Percentiles rank a stretch among this genome's conserved stretches.
phyloP scores from a whole-genome alignment of 2,888 invertebrate species.

The Ochlodes sylvanus region DNA sequence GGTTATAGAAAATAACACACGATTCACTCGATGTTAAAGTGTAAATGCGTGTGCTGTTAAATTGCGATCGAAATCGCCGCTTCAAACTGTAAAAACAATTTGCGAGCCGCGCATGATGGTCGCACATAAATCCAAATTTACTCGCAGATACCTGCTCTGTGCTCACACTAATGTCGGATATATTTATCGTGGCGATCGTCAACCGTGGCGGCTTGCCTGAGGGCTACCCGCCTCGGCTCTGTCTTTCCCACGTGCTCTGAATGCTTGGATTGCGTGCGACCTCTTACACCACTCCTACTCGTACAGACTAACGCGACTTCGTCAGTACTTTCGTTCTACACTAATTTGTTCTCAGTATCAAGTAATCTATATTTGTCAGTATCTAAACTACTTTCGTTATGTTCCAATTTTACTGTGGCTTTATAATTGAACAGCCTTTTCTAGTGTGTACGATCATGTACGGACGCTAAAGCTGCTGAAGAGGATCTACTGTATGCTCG shows the following conservation, averaged over 20 bases:
- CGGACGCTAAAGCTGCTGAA: conserved; percentile 74
- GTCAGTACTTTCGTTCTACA: conserved; percentile 52
- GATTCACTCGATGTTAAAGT: conserved; percentile 32
- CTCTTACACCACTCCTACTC: conserved; percentile 65
- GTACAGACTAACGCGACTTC: conserved; percentile 62
- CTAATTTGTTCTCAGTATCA: conserved; percentile 23
- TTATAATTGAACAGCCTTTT: conserved; percentile 49
- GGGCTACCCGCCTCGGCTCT: conserved; percentile 73
- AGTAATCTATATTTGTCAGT: conserved; percentile 21
- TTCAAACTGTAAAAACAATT: conserved; percentile 40
- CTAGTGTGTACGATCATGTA: conserved; percentile 58
- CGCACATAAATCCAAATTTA: conserved; percentile 55
- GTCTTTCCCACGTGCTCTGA: conserved; percentile 82
- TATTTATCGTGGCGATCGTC: conserved; percentile 82
- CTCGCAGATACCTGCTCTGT: conserved; percentile 60
- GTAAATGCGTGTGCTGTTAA: conserved; percentile 35
- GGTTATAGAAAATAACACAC: conserved; percentile 32
- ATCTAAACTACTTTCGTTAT: conserved; percentile 42
- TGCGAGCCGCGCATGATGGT: conserved; percentile 47
- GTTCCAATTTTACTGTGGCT: conserved; percentile 60
- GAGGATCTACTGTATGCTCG: conserved; percentile 81
- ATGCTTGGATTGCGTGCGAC: conserved; percentile 83
- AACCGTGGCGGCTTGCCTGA: conserved; percentile 75
- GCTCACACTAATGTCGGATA: conserved; percentile 74
- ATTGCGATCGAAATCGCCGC: conserved; percentile 38